These are phyloP conservation scores for Antheraea mylitta DNA, from an alignment of 1,140 invertebrate species.

Conservation along the genomic window DNA sequence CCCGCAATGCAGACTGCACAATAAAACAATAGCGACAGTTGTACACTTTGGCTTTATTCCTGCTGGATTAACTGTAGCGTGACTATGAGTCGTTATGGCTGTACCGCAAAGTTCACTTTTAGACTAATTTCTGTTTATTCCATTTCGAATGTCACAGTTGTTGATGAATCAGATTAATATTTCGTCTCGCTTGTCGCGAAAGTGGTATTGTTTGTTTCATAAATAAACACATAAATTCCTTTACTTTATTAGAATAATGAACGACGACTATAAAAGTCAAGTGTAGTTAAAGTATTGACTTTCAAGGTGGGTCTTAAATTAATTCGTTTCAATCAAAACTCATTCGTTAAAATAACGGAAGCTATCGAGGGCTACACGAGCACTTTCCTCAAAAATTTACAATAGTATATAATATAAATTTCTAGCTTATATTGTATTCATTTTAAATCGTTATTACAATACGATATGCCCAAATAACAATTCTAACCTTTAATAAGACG, in stretches of 20 bases:
- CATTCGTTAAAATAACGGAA: too few relatives aligned
- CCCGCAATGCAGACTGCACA: constrained; percentile 76
- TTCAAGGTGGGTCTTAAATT: background rate
- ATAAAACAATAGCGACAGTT: constrained; percentile 71
- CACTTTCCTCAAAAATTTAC: too few relatives aligned
- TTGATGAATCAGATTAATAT: background rate
- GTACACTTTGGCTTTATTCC: constrained; percentile 65
- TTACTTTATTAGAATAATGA: background rate
- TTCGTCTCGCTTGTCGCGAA: background rate
- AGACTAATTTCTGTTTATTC: constrained; percentile 37
- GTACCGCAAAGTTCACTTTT: constrained; percentile 42
- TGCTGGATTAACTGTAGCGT: constrained; percentile 68
- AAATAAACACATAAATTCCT: background rate
- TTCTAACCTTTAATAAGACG: background rate
- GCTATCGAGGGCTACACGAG: too few relatives aligned
- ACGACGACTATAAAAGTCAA: too few relatives aligned
- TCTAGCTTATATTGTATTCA: too few relatives aligned
- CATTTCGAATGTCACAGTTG: constrained; percentile 25
- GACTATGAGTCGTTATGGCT: constrained; percentile 50
- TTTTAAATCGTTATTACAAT: too few relatives aligned
- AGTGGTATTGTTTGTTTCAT: constrained; percentile 2
- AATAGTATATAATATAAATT: too few relatives aligned
- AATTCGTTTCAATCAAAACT: too few relatives aligned
- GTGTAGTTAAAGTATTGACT: too few relatives aligned
- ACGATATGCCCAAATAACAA: too few relatives aligned